A percentile compares a stretch with the other conserved stretches of the same genome.
These are phyloP conservation scores for Microtus pennsylvanicus DNA, from an alignment of 2,113 vertebrate genomes.

Conservation along the genomic window DNA sequence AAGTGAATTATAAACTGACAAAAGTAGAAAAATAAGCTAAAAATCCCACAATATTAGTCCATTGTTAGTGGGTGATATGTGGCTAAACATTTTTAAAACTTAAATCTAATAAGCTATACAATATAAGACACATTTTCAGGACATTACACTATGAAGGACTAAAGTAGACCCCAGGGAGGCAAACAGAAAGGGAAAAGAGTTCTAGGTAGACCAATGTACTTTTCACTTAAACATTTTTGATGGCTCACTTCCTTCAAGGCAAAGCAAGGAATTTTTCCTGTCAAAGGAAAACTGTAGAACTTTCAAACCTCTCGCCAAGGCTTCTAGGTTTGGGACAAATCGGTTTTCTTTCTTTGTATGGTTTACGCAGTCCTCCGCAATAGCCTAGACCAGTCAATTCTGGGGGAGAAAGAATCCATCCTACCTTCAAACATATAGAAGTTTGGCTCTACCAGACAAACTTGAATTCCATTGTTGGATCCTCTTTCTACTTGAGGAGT, in stretches of 20 bases:
- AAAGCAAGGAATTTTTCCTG: neutral
- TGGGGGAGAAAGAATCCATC: neutral
- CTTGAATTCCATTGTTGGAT: neutral
- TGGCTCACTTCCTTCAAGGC: neutral
- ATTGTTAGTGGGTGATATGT: neutral
- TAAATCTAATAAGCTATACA: conserved; percentile 37
- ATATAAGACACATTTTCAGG: conserved; percentile 2
- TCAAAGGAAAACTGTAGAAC: neutral
- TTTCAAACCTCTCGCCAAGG: neutral
- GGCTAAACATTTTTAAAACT: neutral
- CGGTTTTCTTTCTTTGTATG: neutral
- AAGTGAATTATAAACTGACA: conserved; percentile 45
- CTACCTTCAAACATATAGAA: neutral
- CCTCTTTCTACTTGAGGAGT: neutral
- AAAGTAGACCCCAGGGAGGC: neutral
- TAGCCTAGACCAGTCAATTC: neutral
- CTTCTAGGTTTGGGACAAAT: neutral
- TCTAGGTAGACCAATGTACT: neutral
- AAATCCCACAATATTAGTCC: neutral
- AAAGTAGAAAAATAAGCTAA: conserved; percentile 45
- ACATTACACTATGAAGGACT: neutral
- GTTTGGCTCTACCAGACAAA: neutral
- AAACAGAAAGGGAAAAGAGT: neutral
- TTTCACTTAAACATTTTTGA: neutral
- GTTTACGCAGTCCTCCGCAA: neutral